Base-by-base conservation (phyloP, 2,113 vertebrate species). In the Oncorhynchus masou region DNA sequence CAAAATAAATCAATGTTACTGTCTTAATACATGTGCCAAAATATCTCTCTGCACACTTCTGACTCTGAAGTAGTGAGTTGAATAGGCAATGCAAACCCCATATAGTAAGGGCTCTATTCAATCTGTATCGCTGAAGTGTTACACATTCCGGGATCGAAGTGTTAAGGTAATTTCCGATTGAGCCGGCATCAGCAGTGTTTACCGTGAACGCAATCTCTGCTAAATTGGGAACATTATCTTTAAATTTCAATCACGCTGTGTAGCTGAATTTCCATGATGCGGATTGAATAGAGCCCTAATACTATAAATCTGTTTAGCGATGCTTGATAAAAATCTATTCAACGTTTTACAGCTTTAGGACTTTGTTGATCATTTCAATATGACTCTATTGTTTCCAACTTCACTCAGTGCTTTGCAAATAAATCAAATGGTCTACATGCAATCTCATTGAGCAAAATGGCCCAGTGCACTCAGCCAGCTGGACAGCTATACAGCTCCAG, bases 321-420 rank as follows among this genome's bases (percentile, higher is more conserved):
- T 48, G 13, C 72, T 39, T 25, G 20, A 62, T 73, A 73, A 73
- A 77, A 76, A 75, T 74, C 65, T 77, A 65, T 48, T 66, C 13
- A 19, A 11, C 11, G 15, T 66, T 66, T 65, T 74, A 74, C 59
- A 24, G 20, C 71, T 15, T 22, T 24, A 5, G 34, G 71, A 73
- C 60, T 74, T 48, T 64, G 60, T 34, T 39, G 62, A 67, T 51
- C 31, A 49, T 45, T 31, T 68, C n/a, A 62, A 22, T 49, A 51
- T 13, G 24, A 27, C 74, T 76, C 31, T 8, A 73, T 31, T 67
- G 34, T 62, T 70, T 13, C 6, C 24, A 64, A 39, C 27, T 75
- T 60, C 73, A 67, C 57, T 65, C 64, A 60, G 34, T 77, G 78
- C 71, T 83, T 71, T 80, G 70, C 83, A 76, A 78, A 60, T 74